These are phyloP conservation scores for Empis livida DNA, from an alignment of 2,888 invertebrate genomes.

Conservation along the genomic window DNA sequence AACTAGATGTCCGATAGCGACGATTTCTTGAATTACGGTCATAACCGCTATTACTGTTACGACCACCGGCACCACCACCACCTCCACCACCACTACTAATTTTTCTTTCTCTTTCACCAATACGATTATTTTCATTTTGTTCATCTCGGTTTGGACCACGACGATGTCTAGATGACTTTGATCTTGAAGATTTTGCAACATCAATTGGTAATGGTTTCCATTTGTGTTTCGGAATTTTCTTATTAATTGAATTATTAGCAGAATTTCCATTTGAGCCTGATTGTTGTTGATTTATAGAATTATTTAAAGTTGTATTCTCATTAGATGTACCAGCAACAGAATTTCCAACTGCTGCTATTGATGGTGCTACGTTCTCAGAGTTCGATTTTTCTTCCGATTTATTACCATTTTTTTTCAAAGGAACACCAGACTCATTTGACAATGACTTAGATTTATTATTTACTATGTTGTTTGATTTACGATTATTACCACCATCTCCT, in stretches of 20 bases:
- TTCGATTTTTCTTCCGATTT: slow-evolving; percentile 1
- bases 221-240: slow-evolving; percentile 49
- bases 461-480: slow-evolving; percentile 15
- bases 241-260: slow-evolving; percentile 19
- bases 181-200: slow-evolving; percentile 50
- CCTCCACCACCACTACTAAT: slow-evolving; percentile 22
- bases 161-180: slow-evolving; percentile 39
- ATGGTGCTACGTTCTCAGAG: slow-evolving; percentile 4
- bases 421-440: slow-evolving; percentile 3
- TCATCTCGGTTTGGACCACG: slow-evolving; percentile 18
- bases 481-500: slow-evolving; percentile 32
- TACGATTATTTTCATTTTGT: slow-evolving; percentile 20
- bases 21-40: slow-evolving; percentile 25
- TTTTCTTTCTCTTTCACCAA: slow-evolving; percentile 12
- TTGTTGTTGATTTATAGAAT: slow-evolving; percentile 1
- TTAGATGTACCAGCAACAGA: slow-evolving; percentile 14
- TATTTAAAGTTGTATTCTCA: slow-evolving; percentile 5
- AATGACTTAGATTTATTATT: slow-evolving; percentile 1
- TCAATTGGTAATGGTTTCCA: slow-evolving; percentile 90
- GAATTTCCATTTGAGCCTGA: slow-evolving; percentile 21
- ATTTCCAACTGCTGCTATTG: slow-evolving; percentile 12
- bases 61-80: slow-evolving; percentile 28
- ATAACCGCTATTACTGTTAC: slow-evolving; percentile 13
- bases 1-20: slow-evolving; percentile 30
- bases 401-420: too few species aligned